These are phyloP conservation scores for Seladonia tumulorum DNA, from an alignment of 2,888 invertebrate species.

Conservation along the genomic window DNA sequence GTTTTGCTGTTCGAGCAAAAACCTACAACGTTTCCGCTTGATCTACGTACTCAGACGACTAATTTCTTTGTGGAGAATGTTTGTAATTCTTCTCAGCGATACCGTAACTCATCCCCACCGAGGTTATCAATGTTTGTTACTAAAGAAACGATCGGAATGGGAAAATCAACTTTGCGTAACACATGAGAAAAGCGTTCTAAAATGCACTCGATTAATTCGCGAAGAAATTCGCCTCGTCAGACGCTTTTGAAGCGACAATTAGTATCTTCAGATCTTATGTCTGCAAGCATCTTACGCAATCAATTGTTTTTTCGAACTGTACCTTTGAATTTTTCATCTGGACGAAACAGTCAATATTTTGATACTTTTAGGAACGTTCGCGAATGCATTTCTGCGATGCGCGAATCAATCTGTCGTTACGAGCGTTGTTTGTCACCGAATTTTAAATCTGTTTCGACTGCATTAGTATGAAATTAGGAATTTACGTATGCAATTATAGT, in stretches of 20 bases:
- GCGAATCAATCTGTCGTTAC: background rate
- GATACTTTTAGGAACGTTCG: slow-evolving; percentile 26
- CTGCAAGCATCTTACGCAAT: background rate
- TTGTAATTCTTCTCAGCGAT: background rate
- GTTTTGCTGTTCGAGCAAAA: background rate
- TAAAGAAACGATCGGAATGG: background rate
- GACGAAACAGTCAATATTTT: background rate
- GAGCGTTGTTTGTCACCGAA: background rate
- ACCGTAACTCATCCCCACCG: background rate
- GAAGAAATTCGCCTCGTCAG: background rate
- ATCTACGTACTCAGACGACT: background rate
- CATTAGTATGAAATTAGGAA: background rate
- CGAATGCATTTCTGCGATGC: background rate
- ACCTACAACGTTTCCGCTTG: background rate
- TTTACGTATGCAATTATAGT: background rate
- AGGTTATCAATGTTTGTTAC: slow-evolving; percentile 20
- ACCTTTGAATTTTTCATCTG: background rate
- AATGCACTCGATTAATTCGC: slow-evolving; percentile 15
- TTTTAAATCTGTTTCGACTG: background rate
- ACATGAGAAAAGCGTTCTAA: slow-evolving; percentile 25
- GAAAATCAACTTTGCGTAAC: slow-evolving; percentile 12
- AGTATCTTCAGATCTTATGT: background rate
- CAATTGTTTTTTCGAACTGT: background rate
- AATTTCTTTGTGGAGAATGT: background rate
- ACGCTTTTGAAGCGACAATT: background rate